These are phyloP conservation scores for Siderastrea radians DNA, from an alignment of 92 coral and sea anemone genomes.

Conservation along the genomic window DNA sequence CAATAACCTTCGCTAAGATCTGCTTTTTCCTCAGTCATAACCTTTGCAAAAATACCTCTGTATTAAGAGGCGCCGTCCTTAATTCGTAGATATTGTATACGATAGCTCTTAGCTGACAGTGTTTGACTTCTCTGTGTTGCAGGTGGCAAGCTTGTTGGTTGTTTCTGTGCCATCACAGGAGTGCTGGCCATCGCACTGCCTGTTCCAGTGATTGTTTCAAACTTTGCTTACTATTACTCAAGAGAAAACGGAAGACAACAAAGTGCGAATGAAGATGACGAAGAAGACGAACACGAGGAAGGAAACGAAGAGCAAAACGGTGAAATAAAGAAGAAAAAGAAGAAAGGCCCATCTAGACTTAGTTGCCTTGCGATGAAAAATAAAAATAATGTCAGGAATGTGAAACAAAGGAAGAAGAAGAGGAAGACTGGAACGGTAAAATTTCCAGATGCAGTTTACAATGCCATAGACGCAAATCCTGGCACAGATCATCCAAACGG, in stretches of 20 bases:
- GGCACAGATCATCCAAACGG: constrained; percentile 20
- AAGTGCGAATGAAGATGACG: constrained; percentile 52
- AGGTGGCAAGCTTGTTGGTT: constrained; percentile 93
- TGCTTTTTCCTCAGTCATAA: too few relatives aligned
- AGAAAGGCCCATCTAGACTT: not conserved
- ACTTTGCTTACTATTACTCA: constrained; percentile 92
- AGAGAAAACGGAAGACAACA: constrained; percentile 79
- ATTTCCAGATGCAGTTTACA: constrained; percentile 27
- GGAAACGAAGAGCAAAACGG: not conserved
- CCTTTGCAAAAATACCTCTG: too few relatives aligned
- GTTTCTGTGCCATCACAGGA: constrained; percentile 92
- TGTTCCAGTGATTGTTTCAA: constrained; percentile 92
- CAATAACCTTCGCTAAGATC: too few relatives aligned
- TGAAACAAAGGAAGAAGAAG: constrained; percentile 12
- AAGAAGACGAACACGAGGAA: constrained; percentile 33
- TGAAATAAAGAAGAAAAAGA: not conserved
- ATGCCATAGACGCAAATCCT: not conserved
- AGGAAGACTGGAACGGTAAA: constrained; percentile 10
- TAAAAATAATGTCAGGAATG: not conserved
- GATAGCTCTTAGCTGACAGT: not conserved
- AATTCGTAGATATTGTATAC: not conserved
- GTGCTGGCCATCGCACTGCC: constrained; percentile 91
- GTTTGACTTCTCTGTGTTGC: not conserved
- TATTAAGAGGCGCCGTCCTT: too few relatives aligned
- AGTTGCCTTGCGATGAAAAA: constrained; percentile 5